These are phyloP conservation scores for Drosophila malerkotliana DNA, from an alignment of 1,140 invertebrate species.

Conservation along the genomic window DNA sequence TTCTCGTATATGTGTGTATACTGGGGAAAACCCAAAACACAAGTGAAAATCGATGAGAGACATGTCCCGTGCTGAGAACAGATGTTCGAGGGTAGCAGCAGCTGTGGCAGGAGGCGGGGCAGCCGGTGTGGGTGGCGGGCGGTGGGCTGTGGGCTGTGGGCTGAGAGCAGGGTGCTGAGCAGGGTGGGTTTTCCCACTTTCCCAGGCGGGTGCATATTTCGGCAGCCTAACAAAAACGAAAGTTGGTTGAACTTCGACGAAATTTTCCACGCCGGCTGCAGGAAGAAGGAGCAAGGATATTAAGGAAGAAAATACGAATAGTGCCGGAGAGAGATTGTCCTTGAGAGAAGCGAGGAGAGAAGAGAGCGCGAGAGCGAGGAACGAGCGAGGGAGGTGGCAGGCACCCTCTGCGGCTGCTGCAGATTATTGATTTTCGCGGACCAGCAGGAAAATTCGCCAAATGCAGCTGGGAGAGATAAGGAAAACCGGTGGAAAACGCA, in stretches of 20 bases:
- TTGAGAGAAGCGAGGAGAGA: conserved; percentile 38
- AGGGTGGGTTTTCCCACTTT: conserved; percentile 29
- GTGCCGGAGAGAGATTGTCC: conserved; percentile 53
- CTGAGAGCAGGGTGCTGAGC: conserved; percentile 21
- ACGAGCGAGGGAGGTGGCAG: neutral
- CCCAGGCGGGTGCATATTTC: conserved; percentile 53
- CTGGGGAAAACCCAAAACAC: conserved; percentile 23
- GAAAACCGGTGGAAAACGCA: conserved; percentile 15
- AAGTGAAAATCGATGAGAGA: conserved; percentile 53
- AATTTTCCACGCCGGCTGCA: conserved; percentile 30
- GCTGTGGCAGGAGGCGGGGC: conserved; percentile 34
- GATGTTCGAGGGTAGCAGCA: conserved; percentile 50
- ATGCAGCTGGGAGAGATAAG: conserved; percentile 33
- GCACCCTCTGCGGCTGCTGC: conserved; percentile 46
- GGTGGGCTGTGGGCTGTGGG: conserved; percentile 19
- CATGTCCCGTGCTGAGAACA: conserved; percentile 50
- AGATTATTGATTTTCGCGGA: conserved; percentile 73
- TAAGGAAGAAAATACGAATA: conserved; percentile 32
- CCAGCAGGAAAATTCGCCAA: conserved; percentile 45
- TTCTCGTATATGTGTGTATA: conserved; percentile 12
- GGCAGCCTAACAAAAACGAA: conserved; percentile 75
- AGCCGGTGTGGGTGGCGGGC: neutral
- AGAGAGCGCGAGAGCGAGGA: conserved; percentile 3
- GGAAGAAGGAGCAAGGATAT: conserved; percentile 12
- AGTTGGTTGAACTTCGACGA: conserved; percentile 78